Base-by-base conservation (phyloP, 1,140 invertebrate species). In the Rhyzopertha dominica region DNA sequence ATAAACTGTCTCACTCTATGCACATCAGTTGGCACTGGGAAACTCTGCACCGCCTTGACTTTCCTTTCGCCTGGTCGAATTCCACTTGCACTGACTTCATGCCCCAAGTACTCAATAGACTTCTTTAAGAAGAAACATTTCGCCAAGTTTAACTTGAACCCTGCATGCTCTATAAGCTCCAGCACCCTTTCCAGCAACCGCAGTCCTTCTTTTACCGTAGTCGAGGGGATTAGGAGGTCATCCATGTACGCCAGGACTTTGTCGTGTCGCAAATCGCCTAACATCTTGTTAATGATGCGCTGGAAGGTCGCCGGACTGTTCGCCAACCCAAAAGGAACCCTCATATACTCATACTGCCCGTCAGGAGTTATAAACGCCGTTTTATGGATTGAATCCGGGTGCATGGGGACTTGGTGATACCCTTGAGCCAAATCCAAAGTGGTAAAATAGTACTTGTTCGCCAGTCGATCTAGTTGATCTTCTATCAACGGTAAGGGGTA, bases 241-340 rank as follows among this genome's bases (percentile, higher is more conserved):
- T 59, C 56, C 12, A 63, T 29, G 38, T 39, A 48, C 8, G 49
- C 13, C 12, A 36, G 16, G 4, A 38, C 17, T 12, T 38, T 35
- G 17, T 28, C 20, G 47, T 63, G 12, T 13, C 22, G 10, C 5
- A 67, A 29, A 5, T 63, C 45, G 10, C 13, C 22, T 20, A 70
- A 50, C 17, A 71, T 49, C 5, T 46, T 47, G 20, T 63, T 62
- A 10, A 74, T 68, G 5, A 68, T 52, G 23, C 59, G 42, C 43
- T 70, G 62, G 42, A 74, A 74, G 3, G 62, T 58, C 12, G 61
- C 43, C 0, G 71, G 63, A 0, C 67, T 57, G 49, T 69, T 72
- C 4, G 46, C 52, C 3, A 75, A 47, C 12, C 72, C 72, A 52
- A 73, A 74, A n/a, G 68, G 70, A 46, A 72, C 56, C 36, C 58